Conservation (phyloP, 2,113 vertebrate genomes). For the Cyrtonyx montezumae region DNA sequence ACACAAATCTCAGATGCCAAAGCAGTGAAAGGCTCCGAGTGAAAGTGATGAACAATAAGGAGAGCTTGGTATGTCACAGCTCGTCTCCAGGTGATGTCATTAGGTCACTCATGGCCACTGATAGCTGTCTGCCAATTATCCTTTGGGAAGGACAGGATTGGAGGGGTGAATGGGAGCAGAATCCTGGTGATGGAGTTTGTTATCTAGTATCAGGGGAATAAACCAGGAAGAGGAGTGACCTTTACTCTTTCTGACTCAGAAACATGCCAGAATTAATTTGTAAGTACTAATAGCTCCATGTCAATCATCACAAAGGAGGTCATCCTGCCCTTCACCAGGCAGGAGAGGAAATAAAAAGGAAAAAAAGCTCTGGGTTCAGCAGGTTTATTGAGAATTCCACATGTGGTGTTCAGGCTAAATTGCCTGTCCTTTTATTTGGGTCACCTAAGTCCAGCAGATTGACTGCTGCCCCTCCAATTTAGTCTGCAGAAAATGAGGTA, state of each 20-base stretch:
- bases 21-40: not conserved
- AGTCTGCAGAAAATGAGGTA: not conserved
- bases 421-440: not conserved
- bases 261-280: not conserved
- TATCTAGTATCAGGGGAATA: not conserved
- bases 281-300: not conserved
- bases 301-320: not conserved
- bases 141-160: not conserved
- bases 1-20: not conserved
- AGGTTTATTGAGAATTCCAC: not conserved
- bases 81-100: not conserved
- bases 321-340: not conserved
- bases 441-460: not conserved
- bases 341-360: not conserved
- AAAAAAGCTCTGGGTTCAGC: not conserved
- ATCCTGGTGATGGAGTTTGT: not conserved
- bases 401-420: not conserved
- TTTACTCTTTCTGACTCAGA: conserved; percentile 17
- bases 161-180: not conserved
- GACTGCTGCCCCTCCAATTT: not conserved
- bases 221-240: not conserved
- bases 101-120: not conserved
- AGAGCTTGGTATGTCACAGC: not conserved
- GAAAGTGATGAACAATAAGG: not conserved
- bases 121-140: not conserved